phyloP scores from a whole-genome alignment of 2,888 invertebrate species.

The Apamea anceps region DNA sequence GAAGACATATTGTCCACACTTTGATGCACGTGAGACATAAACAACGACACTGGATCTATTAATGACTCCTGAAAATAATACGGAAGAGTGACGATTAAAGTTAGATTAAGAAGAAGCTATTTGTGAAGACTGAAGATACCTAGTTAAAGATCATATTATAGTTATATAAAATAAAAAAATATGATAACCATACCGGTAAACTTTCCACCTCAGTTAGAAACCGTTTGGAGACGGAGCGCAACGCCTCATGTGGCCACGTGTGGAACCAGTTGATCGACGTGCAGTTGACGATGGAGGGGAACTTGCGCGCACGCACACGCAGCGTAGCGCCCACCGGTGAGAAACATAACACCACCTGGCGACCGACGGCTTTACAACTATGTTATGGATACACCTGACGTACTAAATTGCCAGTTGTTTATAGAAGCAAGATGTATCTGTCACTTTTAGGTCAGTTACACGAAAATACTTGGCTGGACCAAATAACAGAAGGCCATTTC shows the following conservation, averaged over 20 bases:
- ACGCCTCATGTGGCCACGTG: slow-evolving; percentile 98
- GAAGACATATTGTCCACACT: slow-evolving; percentile 96
- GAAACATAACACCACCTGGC: slow-evolving; percentile 95
- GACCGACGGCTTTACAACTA: slow-evolving; percentile 3
- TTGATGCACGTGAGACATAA: slow-evolving; percentile 97
- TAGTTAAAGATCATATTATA: background rate
- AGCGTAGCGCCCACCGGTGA: slow-evolving; percentile 98
- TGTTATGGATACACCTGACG: background rate
- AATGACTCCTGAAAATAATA: slow-evolving; percentile 84
- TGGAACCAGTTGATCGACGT: slow-evolving; percentile 99
- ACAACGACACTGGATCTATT: slow-evolving; percentile 93
- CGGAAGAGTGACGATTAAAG: background rate
- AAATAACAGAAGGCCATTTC: background rate
- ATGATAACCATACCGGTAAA: slow-evolving; percentile 90
- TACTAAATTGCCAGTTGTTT: background rate
- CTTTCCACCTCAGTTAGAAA: slow-evolving; percentile 95
- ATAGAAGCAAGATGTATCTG: background rate
- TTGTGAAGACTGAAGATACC: background rate
- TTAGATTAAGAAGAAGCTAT: background rate
- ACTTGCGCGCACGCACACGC: slow-evolving; percentile 96
- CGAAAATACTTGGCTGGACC: background rate
- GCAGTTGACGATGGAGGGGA: slow-evolving; percentile 98
- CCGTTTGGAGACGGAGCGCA: slow-evolving; percentile 96
- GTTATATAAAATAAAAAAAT: background rate
- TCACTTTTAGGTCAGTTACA: no score